A percentile compares a stretch with the other conserved stretches of the same genome.
phyloP scores from a whole-genome alignment of 2,888 invertebrate species.

The Microchrysa polita region DNA sequence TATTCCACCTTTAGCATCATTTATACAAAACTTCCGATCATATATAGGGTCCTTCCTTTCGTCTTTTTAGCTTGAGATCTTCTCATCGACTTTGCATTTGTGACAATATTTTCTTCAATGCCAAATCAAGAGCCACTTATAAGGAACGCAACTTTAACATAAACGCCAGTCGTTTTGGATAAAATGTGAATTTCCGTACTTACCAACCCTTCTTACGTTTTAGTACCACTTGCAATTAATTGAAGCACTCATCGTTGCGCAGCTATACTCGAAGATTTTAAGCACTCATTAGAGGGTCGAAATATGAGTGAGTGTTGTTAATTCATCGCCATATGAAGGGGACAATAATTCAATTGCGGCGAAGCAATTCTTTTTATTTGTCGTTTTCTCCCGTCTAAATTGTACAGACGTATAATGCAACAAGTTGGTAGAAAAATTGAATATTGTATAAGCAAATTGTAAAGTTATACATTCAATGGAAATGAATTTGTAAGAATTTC shows the following conservation, averaged over 20 bases:
- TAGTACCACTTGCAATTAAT: slow-evolving; percentile 31
- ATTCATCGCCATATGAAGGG: slow-evolving; percentile 15
- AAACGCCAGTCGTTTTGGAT: too few relatives aligned
- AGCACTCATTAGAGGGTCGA: slow-evolving; percentile 33
- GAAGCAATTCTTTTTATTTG: neutral
- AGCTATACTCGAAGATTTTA: slow-evolving; percentile 13
- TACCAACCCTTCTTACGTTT: neutral
- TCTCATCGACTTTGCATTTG: too few relatives aligned
- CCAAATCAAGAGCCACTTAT: too few relatives aligned
- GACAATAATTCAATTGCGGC: neutral
- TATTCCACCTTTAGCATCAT: too few relatives aligned
- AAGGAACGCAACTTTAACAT: too few relatives aligned
- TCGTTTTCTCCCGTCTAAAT: neutral
- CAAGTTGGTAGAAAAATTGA: slow-evolving; percentile 27
- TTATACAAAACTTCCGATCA: too few relatives aligned
- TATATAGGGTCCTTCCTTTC: too few relatives aligned
- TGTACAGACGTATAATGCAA: neutral
- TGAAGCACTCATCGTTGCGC: slow-evolving; percentile 22
- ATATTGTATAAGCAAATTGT: slow-evolving; percentile 4
- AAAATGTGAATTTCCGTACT: too few relatives aligned
- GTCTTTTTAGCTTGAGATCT: too few relatives aligned
- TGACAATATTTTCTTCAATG: too few relatives aligned
- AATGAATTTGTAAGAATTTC: slow-evolving; percentile 5
- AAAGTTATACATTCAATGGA: slow-evolving; percentile 20
- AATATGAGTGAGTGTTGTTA: slow-evolving; percentile 25